Base-by-base conservation (phyloP, 2,113 vertebrate genomes). In the Eptatretus burgeri region DNA sequence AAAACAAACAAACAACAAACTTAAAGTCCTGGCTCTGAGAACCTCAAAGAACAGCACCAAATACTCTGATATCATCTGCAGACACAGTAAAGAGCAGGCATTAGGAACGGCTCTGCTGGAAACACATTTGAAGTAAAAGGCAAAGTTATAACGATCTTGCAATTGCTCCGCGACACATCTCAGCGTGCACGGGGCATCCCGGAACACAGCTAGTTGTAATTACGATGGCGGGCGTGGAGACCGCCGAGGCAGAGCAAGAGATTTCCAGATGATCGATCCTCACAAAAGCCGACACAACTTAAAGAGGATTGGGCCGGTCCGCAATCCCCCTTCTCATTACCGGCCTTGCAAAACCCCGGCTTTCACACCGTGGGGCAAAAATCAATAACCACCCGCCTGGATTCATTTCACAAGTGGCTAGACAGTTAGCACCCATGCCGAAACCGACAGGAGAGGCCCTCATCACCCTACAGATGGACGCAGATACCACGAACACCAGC, bases 261-360 rank as follows among this genome's bases (percentile, higher is more conserved):
- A 60, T 60, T 60, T 60, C 20, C 20, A 17, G 56, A n/a, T 60
- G 56, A 60, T 60, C 56, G 56, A 60, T 60, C 56, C 20, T 20
- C 56, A 60, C 56, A 60, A 60, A 60, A 60, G 56, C 56, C 56
- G 56, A 60, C 56, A 60, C 56, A 20, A 60, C 56, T 60, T 60
- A 60, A 60, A 60, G 56, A 60, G 56, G 56, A 60, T 60, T 60
- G 56, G 56, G 56, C 56, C n/a, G 13, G 19, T n/a, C n/a, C n/a
- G 56, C 56, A 60, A 60, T 60, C 56, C 56, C 56, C 56, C 56
- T 60, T 60, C 56, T 60, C 56, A 60, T 60, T 60, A 60, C 56
- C 56, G 56, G 56, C 56, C 56, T n/a, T 20, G 56, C 56, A 60
- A 60, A 60, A 20, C 56, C 56, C 56, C 56, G 56, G 56, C 56